phyloP scores from a whole-genome alignment of 2,888 invertebrate species.

The Autographa gamma region DNA sequence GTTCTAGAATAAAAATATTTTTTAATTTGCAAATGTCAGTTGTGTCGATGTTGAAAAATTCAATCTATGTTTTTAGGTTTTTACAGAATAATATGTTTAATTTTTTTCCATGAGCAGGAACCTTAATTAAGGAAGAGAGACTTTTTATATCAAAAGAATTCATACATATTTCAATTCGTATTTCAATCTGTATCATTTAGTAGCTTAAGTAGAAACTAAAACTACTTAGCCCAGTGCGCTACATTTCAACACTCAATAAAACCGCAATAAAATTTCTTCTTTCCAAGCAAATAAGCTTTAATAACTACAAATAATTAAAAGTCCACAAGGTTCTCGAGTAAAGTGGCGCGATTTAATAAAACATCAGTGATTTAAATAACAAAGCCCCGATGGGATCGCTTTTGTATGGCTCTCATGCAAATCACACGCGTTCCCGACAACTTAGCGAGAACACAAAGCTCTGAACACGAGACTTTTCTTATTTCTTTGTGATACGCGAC shows the following conservation, averaged over 20 bases:
- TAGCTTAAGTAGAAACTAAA: too few species aligned
- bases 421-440: constrained; percentile 41
- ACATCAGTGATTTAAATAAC: constrained; percentile 39
- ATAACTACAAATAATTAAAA: constrained; percentile 1
- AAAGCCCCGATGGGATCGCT: constrained; percentile 23
- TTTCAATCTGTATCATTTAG: too few species aligned
- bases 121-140: too few species aligned
- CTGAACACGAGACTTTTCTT: constrained; percentile 32
- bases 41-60: too few species aligned
- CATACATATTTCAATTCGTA: too few species aligned
- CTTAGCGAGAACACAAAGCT: constrained; percentile 36
- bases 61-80: too few species aligned
- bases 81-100: too few species aligned
- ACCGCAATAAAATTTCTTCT: neutral
- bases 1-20: neutral
- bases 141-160: too few species aligned
- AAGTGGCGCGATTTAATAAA: constrained; percentile 35
- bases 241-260: neutral
- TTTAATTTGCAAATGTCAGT: neutral
- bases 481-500: constrained; percentile 33
- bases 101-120: too few species aligned
- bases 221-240: neutral
- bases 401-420: constrained; percentile 36
- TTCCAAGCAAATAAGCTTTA: neutral
- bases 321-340: constrained; percentile 9